phyloP scores from a whole-genome alignment of 1,140 invertebrate species.

The Phocides pigmalion region DNA sequence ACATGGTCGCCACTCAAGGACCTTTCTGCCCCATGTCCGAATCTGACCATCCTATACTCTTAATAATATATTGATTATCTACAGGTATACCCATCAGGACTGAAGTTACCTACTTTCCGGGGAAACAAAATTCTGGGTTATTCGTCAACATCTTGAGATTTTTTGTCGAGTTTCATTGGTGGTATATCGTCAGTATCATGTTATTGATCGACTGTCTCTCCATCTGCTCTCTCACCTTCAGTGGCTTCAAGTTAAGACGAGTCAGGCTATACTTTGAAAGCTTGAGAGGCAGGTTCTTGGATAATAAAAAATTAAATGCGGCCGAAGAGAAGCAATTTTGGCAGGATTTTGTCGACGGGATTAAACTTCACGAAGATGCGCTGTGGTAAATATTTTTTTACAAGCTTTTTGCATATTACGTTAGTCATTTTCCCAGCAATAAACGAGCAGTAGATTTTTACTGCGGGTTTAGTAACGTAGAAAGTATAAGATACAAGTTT shows the following conservation, averaged over 20 bases:
- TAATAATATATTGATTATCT: no score
- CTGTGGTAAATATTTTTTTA: slow-evolving; percentile 43
- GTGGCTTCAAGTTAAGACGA: slow-evolving; percentile 49
- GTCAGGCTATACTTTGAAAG: slow-evolving; percentile 47
- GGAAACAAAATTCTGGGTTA: slow-evolving; percentile 34
- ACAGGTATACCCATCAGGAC: slow-evolving; percentile 54
- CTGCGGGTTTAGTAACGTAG: no score
- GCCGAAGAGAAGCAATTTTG: slow-evolving; percentile 38
- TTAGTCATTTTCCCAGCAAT: no score
- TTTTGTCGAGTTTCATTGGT: slow-evolving; percentile 52
- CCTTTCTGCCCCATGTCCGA: no score
- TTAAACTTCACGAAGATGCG: slow-evolving; percentile 52
- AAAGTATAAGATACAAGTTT: no score
- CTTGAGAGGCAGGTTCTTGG: slow-evolving; percentile 34
- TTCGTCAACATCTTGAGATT: slow-evolving; percentile 46
- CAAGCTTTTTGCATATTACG: not conserved
- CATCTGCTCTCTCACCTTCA: slow-evolving; percentile 43
- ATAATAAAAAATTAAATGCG: slow-evolving; percentile 13
- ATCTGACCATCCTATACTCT: no score
- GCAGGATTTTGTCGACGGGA: slow-evolving; percentile 46
- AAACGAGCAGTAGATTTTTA: no score
- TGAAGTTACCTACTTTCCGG: slow-evolving; percentile 51
- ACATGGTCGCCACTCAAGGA: no score
- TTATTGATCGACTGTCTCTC: slow-evolving; percentile 42
- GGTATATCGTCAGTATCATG: slow-evolving; percentile 50